phyloP scores from a whole-genome alignment of 1,140 invertebrate genomes.

The Danaus melanippus region DNA sequence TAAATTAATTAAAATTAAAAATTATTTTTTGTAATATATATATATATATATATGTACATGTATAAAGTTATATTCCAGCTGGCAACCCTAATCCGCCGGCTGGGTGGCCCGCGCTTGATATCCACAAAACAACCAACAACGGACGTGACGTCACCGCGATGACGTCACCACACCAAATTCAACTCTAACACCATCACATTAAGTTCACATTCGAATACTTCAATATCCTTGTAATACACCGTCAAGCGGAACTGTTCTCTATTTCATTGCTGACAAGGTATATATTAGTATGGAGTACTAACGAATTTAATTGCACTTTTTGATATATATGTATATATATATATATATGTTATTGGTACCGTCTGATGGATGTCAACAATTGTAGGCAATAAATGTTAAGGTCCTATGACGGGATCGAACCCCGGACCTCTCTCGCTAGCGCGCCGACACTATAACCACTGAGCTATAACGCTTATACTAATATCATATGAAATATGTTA shows the following conservation, averaged over 20 bases:
- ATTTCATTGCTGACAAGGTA: not conserved
- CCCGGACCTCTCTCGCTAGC: no score
- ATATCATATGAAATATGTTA: no score
- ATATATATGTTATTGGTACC: not conserved
- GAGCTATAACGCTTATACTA: no score
- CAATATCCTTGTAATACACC: not conserved
- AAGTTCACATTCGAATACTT: constrained; percentile 5
- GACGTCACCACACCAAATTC: constrained; percentile 9
- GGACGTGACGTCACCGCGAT: constrained; percentile 26
- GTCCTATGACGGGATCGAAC: no score
- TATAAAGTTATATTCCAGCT: not conserved
- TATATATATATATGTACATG: not conserved
- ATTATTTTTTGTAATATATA: not conserved
- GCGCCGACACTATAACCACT: no score
- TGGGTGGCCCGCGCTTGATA: constrained; percentile 50
- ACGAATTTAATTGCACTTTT: not conserved
- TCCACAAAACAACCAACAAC: constrained; percentile 44
- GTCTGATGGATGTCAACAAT: no score
- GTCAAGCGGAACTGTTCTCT: not conserved
- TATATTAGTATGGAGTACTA: not conserved
- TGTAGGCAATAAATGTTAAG: no score
- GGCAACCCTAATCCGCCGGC: constrained; percentile 35
- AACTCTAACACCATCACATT: constrained; percentile 16
- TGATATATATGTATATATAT: no score
- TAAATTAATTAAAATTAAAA: not conserved